Evolutionary conservation across 2,888 invertebrate species (phyloP).

Genomic region (Coleophora flavipennella): DNA sequence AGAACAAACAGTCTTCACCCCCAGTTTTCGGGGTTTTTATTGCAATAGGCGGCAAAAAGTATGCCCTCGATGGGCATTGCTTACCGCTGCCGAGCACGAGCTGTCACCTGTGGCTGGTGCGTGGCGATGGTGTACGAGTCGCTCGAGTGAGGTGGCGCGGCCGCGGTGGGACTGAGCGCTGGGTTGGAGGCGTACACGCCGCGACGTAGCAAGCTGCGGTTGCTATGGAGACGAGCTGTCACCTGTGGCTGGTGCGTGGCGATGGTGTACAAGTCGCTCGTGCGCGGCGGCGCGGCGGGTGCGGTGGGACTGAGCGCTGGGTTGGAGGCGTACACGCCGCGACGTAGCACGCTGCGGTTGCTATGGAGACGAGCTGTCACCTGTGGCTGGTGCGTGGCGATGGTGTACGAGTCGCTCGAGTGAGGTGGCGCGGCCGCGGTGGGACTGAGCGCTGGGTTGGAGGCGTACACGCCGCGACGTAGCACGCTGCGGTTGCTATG

Average conservation of each 20-base stretch:
- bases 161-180: slow-evolving; percentile 45
- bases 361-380: slow-evolving; percentile 16
- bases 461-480: too few relatives aligned
- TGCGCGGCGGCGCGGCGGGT: slow-evolving; percentile 18
- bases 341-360: slow-evolving; percentile 31
- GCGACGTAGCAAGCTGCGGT: slow-evolving; percentile 19
- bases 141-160: slow-evolving; percentile 14
- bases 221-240: background rate
- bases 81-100: too few relatives aligned
- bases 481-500: too few relatives aligned
- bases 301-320: slow-evolving; percentile 52
- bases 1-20: too few relatives aligned
- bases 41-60: too few relatives aligned
- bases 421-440: slow-evolving; percentile 25
- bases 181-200: slow-evolving; percentile 61
- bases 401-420: slow-evolving; percentile 25
- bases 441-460: slow-evolving; percentile 53
- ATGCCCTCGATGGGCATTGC: too few relatives aligned
- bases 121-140: slow-evolving; percentile 28
- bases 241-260: slow-evolving; percentile 15
- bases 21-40: too few relatives aligned
- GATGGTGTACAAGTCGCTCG: slow-evolving; percentile 28
- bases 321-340: slow-evolving; percentile 58
- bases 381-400: slow-evolving; percentile 17
- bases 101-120: slow-evolving; percentile 11